Percentiles rank a stretch among this genome's conserved stretches.
phyloP scores from a whole-genome alignment of 2,113 vertebrate genomes.

The Scartelaos histophorus region DNA sequence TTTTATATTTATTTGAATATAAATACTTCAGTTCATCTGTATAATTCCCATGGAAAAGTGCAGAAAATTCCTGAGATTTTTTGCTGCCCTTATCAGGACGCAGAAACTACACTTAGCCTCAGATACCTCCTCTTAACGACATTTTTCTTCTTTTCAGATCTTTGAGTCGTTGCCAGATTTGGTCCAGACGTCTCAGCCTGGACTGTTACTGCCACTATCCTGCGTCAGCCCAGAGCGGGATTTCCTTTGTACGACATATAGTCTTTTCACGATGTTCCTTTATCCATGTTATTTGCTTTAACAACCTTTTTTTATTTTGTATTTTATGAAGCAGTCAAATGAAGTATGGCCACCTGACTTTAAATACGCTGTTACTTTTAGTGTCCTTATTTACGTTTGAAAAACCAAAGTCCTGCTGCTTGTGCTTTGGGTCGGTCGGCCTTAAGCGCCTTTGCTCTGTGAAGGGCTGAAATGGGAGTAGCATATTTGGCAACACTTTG shows the following conservation, averaged over 20 bases:
- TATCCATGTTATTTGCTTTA: constrained; percentile 48
- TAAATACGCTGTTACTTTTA: constrained; percentile 35
- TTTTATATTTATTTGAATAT: no score
- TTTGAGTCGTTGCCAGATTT: constrained; percentile 34
- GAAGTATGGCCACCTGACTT: constrained; percentile 47
- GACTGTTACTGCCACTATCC: constrained; percentile 62
- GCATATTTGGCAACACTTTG: constrained; percentile 4
- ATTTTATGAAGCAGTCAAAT: constrained; percentile 54
- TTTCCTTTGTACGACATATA: constrained; percentile 39
- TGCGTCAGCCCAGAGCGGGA: constrained; percentile 48
- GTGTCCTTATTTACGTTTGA: constrained; percentile 22
- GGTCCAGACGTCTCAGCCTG: constrained; percentile 31
- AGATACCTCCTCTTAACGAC: background rate
- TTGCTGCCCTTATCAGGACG: no score
- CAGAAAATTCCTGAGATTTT: no score
- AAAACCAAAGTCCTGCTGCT: constrained; percentile 56
- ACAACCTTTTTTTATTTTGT: constrained; percentile 20
- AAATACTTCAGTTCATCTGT: no score
- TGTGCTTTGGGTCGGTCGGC: constrained; percentile 24
- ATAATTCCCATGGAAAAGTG: no score
- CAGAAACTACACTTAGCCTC: background rate
- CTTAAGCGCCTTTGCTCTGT: constrained; percentile 18
- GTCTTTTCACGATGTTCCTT: constrained; percentile 71
- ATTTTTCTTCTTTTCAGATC: constrained; percentile 37
- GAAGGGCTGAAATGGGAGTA: constrained; percentile 38